Evolutionary conservation across 2,113 vertebrate genomes (phyloP).

Genomic region (Tachysurus fulvidraco): DNA sequence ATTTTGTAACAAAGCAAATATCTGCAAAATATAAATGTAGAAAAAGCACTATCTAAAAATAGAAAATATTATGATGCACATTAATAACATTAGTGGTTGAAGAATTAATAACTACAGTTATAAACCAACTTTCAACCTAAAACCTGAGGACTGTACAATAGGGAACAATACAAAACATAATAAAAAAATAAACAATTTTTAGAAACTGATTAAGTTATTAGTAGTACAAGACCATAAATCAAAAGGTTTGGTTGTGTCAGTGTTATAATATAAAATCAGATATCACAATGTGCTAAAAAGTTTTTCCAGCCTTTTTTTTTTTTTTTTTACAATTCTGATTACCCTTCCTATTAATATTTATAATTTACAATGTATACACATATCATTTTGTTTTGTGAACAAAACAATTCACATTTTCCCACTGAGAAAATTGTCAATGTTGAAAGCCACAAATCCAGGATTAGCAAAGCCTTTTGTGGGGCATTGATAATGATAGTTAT

Average conservation of each 20-base stretch:
- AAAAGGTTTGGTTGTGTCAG: neutral
- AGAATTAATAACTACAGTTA: neutral
- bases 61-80: neutral
- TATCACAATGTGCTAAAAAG: neutral
- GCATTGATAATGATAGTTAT: neutral
- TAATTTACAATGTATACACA: neutral
- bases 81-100: neutral
- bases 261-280: neutral
- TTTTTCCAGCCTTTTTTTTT: neutral
- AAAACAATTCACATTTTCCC: conserved; percentile 27
- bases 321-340: neutral
- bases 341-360: neutral
- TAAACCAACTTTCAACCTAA: neutral
- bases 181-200: neutral
- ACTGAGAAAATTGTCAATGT: neutral
- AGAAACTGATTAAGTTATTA: too few species aligned
- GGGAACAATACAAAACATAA: neutral
- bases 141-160: neutral
- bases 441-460: neutral
- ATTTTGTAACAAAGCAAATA: neutral
- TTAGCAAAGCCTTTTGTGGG: conserved; percentile 4
- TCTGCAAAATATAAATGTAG: neutral
- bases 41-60: neutral
- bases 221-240: neutral
- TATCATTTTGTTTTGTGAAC: neutral